These are phyloP conservation scores for Caenorhabditis tropicalis DNA, from an alignment of 1,140 invertebrate genomes.

Conservation along the genomic window DNA sequence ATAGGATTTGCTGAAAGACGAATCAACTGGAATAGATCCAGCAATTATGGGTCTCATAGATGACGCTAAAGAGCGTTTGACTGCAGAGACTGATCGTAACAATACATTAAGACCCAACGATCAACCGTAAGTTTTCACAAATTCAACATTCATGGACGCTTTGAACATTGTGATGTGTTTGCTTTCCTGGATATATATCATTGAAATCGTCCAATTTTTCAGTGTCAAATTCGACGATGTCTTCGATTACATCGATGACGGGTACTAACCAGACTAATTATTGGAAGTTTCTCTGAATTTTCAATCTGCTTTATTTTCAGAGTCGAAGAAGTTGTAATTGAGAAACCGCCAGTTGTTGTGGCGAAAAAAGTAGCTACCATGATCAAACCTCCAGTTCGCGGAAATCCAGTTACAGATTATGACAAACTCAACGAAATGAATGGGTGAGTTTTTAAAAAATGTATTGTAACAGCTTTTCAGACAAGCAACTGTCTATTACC, in stretches of 20 bases:
- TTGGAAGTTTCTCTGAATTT: background rate
- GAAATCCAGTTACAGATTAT: background rate
- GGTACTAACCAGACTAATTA: background rate
- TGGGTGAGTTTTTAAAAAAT: background rate
- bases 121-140: background rate
- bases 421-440: slow-evolving; percentile 1
- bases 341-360: background rate
- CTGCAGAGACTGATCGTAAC: background rate
- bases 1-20: background rate
- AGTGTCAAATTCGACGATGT: slow-evolving; percentile 34
- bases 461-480: too few species aligned
- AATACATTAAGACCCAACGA: background rate
- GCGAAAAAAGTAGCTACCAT: background rate
- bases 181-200: background rate
- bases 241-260: slow-evolving; percentile 4
- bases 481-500: too few species aligned
- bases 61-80: background rate
- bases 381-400: background rate
- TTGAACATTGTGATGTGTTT: background rate
- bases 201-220: background rate
- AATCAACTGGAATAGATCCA: background rate
- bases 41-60: slow-evolving; percentile 19
- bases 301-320: background rate
- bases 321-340: background rate
- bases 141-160: background rate